A percentile compares a stretch with the other conserved stretches of the same genome.
Conservation (phyloP, 1,140 invertebrate genomes). For the Diprion similis region DNA sequence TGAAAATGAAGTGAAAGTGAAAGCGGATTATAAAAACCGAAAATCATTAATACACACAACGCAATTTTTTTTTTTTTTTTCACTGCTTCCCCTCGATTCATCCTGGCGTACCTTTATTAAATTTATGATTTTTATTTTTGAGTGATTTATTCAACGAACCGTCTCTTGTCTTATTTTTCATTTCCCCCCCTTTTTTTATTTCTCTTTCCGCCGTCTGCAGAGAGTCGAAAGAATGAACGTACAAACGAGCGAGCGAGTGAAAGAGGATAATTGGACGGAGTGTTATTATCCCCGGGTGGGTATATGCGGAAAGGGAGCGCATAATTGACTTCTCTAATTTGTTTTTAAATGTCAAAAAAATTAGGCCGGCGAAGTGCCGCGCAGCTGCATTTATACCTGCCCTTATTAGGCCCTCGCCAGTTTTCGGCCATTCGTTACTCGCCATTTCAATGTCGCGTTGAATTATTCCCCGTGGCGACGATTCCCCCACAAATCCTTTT, state of each 20-base stretch:
- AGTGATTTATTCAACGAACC: background rate
- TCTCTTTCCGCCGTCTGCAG: background rate
- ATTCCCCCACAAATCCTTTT: background rate
- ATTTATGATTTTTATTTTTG: background rate
- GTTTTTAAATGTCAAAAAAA: background rate
- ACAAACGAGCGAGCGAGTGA: background rate
- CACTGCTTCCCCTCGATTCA: too few relatives aligned
- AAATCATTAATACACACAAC: too few relatives aligned
- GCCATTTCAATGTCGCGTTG: too few relatives aligned
- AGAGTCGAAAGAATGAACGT: background rate
- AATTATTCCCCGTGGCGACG: background rate
- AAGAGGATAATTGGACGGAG: conserved; percentile 5
- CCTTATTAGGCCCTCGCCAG: too few relatives aligned
- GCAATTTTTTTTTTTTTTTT: too few relatives aligned
- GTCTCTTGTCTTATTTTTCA: background rate
- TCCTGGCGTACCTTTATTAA: too few relatives aligned
- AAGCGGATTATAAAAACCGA: too few relatives aligned
- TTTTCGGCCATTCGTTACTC: too few relatives aligned
- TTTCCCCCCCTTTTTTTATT: too few relatives aligned
- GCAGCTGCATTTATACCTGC: too few relatives aligned
- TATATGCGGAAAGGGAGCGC: background rate
- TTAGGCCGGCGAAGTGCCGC: too few relatives aligned
- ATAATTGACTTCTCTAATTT: background rate
- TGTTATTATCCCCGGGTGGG: conserved; percentile 3
- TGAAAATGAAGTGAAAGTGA: too few relatives aligned